Base-by-base conservation (phyloP, 2,797 vertebrate genomes). In the Rhinogobio ventralis region DNA sequence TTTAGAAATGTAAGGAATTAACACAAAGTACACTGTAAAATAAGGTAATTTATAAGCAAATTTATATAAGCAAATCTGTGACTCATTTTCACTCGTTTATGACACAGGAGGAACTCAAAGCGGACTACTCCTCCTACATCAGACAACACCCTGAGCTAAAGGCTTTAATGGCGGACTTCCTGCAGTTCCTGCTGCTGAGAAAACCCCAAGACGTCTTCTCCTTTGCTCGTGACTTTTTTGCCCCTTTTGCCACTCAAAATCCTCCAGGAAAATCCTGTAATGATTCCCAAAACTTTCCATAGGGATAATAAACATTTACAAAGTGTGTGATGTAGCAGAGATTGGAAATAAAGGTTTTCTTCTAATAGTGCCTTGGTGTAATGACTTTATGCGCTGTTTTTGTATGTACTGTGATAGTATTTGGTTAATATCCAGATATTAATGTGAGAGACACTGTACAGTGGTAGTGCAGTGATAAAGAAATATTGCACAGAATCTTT, bases 191-290 rank as follows among this genome's bases (percentile, higher is more conserved):
- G 84, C 92, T 99, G 33, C 86, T 98, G 42, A 95, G 91, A 28
- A 96, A 96, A 91, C 98, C 98, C 0, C 83, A 89, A 0, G 94
- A 99, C 7, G 91, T 96, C 28, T 86, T 96, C 86, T 90, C 94
- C 69, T 98, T 97, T 76, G 96, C 97, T 0, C 93, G 92, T 1
- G 94, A 97, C 69, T 96, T 96, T 90, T 99, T 99, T 64, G 87
- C 91, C 0, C 89, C 93, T 1, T 97, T 96, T 2, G 8, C 92
- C 4, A 23, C 33, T 4, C 67, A 15, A 20, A 39, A 0, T 33
- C 75, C 82, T 72, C 82, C 89, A 76, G 86, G 88, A 74, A 62
- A 77, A 36, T 87, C 84, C 30, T 66, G 68, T n/a, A 80, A 84
- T 67, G 10, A 45, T 4, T 74, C 86, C 5, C 84, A 28, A 83